Conservation (phyloP, 2,113 vertebrate species). For the Pelecanoides urinatrix region DNA sequence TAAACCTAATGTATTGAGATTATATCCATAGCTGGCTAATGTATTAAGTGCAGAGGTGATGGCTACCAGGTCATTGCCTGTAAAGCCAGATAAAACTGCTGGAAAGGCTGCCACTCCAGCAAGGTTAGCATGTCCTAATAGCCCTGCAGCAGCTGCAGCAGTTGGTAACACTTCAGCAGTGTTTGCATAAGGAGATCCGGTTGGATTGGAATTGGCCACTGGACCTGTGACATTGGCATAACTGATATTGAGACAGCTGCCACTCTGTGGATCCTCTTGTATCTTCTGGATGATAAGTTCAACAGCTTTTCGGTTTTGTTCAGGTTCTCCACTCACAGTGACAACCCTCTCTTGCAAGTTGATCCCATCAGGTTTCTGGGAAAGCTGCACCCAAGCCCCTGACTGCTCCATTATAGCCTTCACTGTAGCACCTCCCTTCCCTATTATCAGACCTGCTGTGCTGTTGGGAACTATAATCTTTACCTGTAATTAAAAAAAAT, state of each 20-base stretch:
- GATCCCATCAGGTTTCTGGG: constrained; percentile 90
- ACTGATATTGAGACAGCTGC: constrained; percentile 90
- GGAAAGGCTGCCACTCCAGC: constrained; percentile 87
- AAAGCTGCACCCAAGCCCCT: constrained; percentile 90
- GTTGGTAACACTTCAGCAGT: constrained; percentile 89
- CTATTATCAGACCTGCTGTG: constrained; percentile 90
- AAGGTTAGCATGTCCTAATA: constrained; percentile 88
- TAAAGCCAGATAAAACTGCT: constrained; percentile 87
- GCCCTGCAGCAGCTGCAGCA: constrained; percentile 85
- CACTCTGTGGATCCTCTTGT: constrained; percentile 89
- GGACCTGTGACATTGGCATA: constrained; percentile 90
- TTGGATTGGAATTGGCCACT: constrained; percentile 89
- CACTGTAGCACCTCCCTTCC: constrained; percentile 90
- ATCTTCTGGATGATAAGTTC: constrained; percentile 92
- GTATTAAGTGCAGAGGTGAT: constrained; percentile 91
- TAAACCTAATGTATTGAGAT: constrained; percentile 88
- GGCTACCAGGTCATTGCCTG: constrained; percentile 88
- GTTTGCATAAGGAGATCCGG: constrained; percentile 90
- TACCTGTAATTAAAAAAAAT: constrained; percentile 88
- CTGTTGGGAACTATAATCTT: constrained; percentile 93
- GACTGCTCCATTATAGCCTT: constrained; percentile 91
- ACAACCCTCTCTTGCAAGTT: constrained; percentile 91
- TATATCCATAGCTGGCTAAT: constrained; percentile 89
- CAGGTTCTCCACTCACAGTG: constrained; percentile 89
- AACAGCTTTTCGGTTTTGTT: constrained; percentile 89